Percentiles rank a stretch among this genome's conserved stretches.
phyloP scores from a whole-genome alignment of 2,888 invertebrate species.

The Carabus problematicus region DNA sequence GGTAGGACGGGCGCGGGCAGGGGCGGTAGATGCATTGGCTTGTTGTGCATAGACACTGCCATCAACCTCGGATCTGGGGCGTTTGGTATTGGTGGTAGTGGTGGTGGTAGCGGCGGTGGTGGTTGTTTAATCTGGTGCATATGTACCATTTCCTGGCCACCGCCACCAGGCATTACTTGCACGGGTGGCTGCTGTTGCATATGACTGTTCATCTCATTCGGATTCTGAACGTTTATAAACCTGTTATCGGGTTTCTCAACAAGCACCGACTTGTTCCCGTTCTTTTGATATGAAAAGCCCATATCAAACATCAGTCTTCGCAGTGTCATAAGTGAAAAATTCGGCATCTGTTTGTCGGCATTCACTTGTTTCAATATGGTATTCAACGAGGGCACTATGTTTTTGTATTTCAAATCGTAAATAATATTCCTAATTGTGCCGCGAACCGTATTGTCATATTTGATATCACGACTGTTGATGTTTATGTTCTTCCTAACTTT shows the following conservation, averaged over 20 bases:
- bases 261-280: conserved; percentile 55
- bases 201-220: conserved; percentile 43
- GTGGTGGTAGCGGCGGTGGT: conserved; percentile 39
- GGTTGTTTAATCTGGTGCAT: conserved; percentile 44
- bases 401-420: conserved; percentile 55
- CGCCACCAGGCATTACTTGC: conserved; percentile 4
- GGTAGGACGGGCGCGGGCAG: neutral
- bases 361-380: conserved; percentile 56
- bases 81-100: conserved; percentile 40
- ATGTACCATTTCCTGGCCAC: conserved; percentile 19
- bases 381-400: conserved; percentile 55
- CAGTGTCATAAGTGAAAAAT: conserved; percentile 57
- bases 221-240: conserved; percentile 27
- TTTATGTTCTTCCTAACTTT: conserved; percentile 57
- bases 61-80: conserved; percentile 27
- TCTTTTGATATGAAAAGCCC: conserved; percentile 57
- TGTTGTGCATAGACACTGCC: conserved; percentile 40
- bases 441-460: conserved; percentile 56
- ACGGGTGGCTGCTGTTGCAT: conserved; percentile 35
- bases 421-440: conserved; percentile 55
- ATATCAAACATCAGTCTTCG: conserved; percentile 57
- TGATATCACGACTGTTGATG: conserved; percentile 57
- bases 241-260: conserved; percentile 51
- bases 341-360: conserved; percentile 52
- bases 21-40: conserved; percentile 45